Evolutionary conservation across 1,140 invertebrate species (phyloP), one percentile per base, ranked within the genome.

Genomic region (Laupala kohalensis): DNA sequence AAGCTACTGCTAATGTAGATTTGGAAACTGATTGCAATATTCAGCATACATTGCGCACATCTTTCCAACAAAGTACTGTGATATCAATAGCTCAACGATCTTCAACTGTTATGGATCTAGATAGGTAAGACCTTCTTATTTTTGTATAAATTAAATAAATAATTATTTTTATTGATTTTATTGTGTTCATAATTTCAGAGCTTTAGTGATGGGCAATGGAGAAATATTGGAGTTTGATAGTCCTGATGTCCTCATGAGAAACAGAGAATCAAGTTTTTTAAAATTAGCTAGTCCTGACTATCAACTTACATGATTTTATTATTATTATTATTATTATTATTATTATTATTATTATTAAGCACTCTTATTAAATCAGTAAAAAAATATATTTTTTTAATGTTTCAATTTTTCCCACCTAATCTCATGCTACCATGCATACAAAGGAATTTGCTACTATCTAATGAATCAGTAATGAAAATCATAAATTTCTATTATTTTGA

Each of bases 1-100:
- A 99, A 83, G 96, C 94, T 2, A 98, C 96, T 2, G 94, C 96
- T 0, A 95, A 94, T 79, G 86, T 98, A 64, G 96, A 98, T 83
- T 83, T 88, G 71, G 90, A 94, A 74, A 96, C 94, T 0, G 95
- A 98, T 79, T 85, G 88, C 70, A 83, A 89, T 65, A 95, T 98
- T 75, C 92, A 97, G 80, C 82, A 89, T 74, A 93, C 92, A 0
- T 86, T 98, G 67, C 84, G 90, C 62, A 87, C 87, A 74, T 88
- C 88, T 30, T 98, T 98, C 78, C 85, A 85, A 64, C 90, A 92
- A 74, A 90, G 90, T 73, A 98, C 96, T 0, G 90, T 99, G 0
- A 82, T 99, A 23, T 95, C 92, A 12, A 94, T 98, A 74, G 95
- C 96, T 69, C 96, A 99, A 85, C 86, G 96, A 67, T 83, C 97